A percentile compares a stretch with the other conserved stretches of the same genome.
Conservation (phyloP, 2,113 vertebrate genomes). For the Pelvicachromis taeniatus region DNA sequence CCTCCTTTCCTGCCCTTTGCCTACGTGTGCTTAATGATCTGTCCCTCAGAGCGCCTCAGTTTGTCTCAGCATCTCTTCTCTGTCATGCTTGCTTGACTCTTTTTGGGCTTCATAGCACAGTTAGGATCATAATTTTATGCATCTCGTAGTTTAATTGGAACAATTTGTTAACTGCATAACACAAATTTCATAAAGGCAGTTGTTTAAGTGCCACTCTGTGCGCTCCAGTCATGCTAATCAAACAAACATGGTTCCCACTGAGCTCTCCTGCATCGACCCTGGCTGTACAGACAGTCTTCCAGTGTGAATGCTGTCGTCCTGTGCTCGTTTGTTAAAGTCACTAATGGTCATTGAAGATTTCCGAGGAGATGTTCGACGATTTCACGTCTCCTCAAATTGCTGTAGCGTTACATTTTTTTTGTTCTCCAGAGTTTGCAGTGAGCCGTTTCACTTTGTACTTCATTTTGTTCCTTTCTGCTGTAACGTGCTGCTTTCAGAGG, state of each 20-base stretch:
- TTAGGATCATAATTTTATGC: neutral
- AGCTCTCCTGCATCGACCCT: neutral
- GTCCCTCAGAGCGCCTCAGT: rapidly evolving
- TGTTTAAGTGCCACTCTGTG: neutral
- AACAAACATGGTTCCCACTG: rapidly evolving
- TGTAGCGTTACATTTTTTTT: neutral
- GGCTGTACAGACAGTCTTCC: neutral
- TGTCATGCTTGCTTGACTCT: rapidly evolving
- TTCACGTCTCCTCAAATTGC: neutral
- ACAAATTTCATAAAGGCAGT: neutral
- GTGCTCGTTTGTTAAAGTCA: neutral
- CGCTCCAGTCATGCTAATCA: neutral
- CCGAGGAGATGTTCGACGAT: neutral
- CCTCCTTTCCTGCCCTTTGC: neutral
- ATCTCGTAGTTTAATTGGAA: neutral
- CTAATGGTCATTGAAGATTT: rapidly evolving
- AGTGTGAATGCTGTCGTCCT: neutral
- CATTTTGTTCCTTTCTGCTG: neutral
- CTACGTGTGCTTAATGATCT: neutral
- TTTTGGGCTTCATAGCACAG: neutral
- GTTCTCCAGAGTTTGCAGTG: neutral
- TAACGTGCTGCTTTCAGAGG: neutral
- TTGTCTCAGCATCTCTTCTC: neutral
- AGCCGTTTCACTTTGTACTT: neutral
- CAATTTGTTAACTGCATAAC: neutral